These are phyloP conservation scores for Xylocopa sonorina DNA, from an alignment of 1,140 invertebrate genomes.

Conservation along the genomic window DNA sequence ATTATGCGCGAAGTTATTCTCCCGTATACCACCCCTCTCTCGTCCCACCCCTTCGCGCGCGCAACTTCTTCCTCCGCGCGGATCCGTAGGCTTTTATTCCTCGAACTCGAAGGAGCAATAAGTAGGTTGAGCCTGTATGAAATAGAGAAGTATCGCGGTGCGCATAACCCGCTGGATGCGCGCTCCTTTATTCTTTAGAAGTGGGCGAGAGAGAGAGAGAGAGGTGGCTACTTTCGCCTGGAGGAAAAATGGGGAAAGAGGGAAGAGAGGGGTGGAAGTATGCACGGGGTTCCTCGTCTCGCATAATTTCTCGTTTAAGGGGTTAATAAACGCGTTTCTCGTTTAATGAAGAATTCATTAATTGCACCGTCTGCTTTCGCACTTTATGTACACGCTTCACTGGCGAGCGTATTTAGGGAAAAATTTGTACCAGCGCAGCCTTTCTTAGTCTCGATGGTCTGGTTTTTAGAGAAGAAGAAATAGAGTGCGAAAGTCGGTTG, in stretches of 20 bases:
- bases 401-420: not conserved
- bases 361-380: not conserved
- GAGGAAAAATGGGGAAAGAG: not conserved
- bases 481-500: no score
- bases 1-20: no score
- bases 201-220: no score
- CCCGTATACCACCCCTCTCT: no score
- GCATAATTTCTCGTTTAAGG: constrained; percentile 31
- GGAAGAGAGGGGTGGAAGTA: not conserved
- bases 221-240: no score
- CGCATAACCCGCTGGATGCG: not conserved
- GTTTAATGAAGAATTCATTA: constrained; percentile 30
- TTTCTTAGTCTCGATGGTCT: not conserved
- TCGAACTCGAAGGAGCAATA: not conserved
- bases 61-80: no score
- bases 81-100: not conserved
- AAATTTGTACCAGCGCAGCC: not conserved
- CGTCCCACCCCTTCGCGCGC: no score
- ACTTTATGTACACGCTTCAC: not conserved
- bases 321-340: constrained; percentile 20
- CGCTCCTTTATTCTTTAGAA: not conserved
- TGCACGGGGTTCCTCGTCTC: not conserved
- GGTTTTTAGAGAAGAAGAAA: not conserved
- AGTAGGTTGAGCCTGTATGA: not conserved
- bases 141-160: not conserved